Evolutionary conservation across 2,888 invertebrate genomes (phyloP).

Genomic region (Strigamia maritima): DNA sequence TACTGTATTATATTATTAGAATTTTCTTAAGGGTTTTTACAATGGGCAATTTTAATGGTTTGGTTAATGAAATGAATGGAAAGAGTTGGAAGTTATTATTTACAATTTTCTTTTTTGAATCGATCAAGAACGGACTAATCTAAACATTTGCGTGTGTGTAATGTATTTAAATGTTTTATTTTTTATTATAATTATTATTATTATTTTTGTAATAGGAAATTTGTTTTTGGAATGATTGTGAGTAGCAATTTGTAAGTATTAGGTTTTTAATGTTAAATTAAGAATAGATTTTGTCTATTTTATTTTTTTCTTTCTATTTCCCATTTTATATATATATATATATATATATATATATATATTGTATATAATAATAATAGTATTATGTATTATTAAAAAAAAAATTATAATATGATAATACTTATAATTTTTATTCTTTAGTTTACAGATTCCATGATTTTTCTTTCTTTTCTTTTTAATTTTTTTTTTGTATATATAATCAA

Average conservation of each 20-base stretch:
- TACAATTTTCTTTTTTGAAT: not conserved
- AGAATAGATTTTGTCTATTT: not conserved
- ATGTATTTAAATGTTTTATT: not conserved
- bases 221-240: not conserved
- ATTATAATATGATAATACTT: slow-evolving; percentile 4
- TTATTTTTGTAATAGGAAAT: not conserved
- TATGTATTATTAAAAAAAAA: slow-evolving; percentile 4
- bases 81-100: not conserved
- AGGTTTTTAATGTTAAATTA: not conserved
- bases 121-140: not conserved
- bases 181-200: not conserved
- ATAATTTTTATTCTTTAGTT: not conserved
- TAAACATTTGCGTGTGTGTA: not conserved
- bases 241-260: not conserved
- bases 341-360: not conserved
- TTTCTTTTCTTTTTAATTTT: not conserved
- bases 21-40: not conserved
- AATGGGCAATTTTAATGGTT: not conserved
- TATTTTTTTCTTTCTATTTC: not conserved
- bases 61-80: not conserved
- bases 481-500: not conserved
- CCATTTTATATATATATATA: not conserved
- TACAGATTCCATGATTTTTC: not conserved
- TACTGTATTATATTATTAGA: not conserved
- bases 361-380: not conserved